Conservation (phyloP, 2,113 vertebrate species). For the Dryoscopus gambensis region DNA sequence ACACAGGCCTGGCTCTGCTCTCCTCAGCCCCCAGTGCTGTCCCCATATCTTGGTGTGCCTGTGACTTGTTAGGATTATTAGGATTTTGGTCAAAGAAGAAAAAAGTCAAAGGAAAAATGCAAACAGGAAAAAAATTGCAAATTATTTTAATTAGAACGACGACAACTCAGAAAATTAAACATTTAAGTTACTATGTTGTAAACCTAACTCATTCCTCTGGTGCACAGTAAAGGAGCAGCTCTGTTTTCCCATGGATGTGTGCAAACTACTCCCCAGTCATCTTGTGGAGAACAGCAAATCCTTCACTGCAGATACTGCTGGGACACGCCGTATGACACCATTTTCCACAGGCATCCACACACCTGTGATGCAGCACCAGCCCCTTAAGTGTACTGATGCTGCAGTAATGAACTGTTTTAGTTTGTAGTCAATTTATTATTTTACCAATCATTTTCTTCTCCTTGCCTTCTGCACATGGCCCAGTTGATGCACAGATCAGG, state of each 20-base stretch:
- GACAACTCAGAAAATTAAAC: not conserved
- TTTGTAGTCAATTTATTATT: not conserved
- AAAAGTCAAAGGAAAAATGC: not conserved
- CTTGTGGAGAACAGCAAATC: not conserved
- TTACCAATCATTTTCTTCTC: not conserved
- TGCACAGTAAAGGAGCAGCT: not conserved
- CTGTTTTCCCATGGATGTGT: not conserved
- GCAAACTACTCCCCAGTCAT: not conserved
- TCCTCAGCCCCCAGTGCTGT: fast-evolving
- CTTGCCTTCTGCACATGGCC: not conserved
- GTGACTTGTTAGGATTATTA: fast-evolving
- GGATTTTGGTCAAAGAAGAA: not conserved
- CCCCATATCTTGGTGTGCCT: fast-evolving
- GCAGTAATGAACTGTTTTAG: not conserved
- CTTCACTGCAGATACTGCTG: not conserved
- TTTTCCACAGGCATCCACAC: not conserved
- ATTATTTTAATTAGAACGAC: not conserved
- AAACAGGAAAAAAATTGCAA: not conserved
- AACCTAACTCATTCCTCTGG: not conserved
- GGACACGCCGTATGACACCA: not conserved
- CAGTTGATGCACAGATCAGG: not conserved
- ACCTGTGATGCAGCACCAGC: not conserved
- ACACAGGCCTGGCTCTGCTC: fast-evolving
- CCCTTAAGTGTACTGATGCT: not conserved
- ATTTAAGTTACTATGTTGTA: not conserved